Conservation (phyloP, 2,113 vertebrate species). For the rat (Rattus norvegicus) region GRCr8 NC_086023.1:141432501-141433000, state of each 20-base stretch:
- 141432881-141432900: constrained; percentile 89
- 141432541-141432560: constrained; percentile 29
- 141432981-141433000: constrained; percentile 48
- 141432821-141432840: constrained; percentile 47
- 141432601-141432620: constrained; percentile 6
- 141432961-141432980: not conserved
- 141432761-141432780: not conserved
- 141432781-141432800: constrained; percentile 13
- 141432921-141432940: constrained; percentile 78
- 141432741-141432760: not conserved
- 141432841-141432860: constrained; percentile 72
- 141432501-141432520: constrained; percentile 9
- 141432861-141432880: constrained; percentile 52
- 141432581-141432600: constrained; percentile 41
- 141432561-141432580: constrained; percentile 19
- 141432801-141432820: not conserved
- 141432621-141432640: constrained; percentile 10
- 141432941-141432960: constrained; percentile 52
- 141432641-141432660: not conserved
- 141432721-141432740: not conserved
- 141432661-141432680: not conserved
- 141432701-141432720: not conserved
- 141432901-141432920: constrained; percentile 81
- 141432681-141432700: not conserved
- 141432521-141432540: constrained; percentile 66